These are phyloP conservation scores for Excalfactoria chinensis DNA, from an alignment of 2,113 vertebrate genomes.

Conservation along the genomic window DNA sequence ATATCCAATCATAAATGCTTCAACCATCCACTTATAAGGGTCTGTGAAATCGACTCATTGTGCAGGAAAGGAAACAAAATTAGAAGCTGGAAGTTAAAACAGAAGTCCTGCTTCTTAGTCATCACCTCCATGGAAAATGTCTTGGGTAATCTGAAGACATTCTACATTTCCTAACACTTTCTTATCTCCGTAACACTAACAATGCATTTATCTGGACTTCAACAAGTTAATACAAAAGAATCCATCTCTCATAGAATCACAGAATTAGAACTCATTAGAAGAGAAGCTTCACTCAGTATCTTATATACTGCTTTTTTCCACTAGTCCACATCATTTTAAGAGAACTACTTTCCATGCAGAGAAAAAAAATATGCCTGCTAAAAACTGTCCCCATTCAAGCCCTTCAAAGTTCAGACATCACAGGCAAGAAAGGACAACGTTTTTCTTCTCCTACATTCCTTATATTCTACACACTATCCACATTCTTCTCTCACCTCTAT, in stretches of 20 bases:
- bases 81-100: neutral
- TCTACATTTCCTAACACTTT: neutral
- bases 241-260: neutral
- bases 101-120: neutral
- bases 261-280: no score
- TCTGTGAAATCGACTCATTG: neutral
- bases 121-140: neutral
- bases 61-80: neutral
- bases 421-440: neutral
- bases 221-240: neutral
- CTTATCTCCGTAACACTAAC: neutral
- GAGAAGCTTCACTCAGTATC: neutral
- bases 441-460: neutral
- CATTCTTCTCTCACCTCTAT: neutral
- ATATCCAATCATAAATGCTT: neutral
- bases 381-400: neutral
- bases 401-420: neutral
- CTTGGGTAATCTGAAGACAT: neutral
- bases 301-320: neutral
- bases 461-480: neutral
- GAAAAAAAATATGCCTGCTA: neutral
- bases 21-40: neutral
- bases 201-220: neutral
- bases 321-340: neutral
- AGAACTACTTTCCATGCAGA: neutral